Evolutionary conservation across 2,797 vertebrate genomes (phyloP).

Genomic region (Sebastes itinus): DNA sequence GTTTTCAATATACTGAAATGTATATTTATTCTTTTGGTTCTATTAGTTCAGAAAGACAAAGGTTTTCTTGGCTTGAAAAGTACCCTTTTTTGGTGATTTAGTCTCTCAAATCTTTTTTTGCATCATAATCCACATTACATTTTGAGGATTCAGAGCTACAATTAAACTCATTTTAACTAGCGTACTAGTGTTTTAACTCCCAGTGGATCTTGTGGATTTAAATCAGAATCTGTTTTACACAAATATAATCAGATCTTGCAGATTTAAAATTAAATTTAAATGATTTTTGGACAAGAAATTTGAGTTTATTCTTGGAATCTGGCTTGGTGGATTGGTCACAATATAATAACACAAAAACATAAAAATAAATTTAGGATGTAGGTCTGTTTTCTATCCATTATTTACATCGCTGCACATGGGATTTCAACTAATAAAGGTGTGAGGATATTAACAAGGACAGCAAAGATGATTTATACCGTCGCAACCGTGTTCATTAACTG

Average conservation of each 20-base stretch:
- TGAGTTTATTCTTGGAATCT: neutral
- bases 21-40: neutral
- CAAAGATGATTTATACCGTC: conserved; percentile 1
- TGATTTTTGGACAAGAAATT: neutral
- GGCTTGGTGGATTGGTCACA: neutral
- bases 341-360: neutral
- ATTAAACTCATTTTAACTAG: neutral
- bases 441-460: neutral
- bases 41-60: neutral
- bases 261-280: neutral
- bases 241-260: neutral
- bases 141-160: neutral
- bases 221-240: neutral
- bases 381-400: neutral
- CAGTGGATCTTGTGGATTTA: neutral
- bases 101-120: neutral
- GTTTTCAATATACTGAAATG: neutral
- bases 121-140: neutral
- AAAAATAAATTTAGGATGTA: neutral
- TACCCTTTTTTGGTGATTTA: neutral
- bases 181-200: neutral
- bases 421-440: neutral
- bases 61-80: neutral
- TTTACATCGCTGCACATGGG: neutral
- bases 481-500: conserved; percentile 9